Percentiles rank a stretch among this genome's conserved stretches.
These are phyloP conservation scores for Drosophila fungiperda DNA, from an alignment of 2,888 invertebrate species.

Conservation along the genomic window DNA sequence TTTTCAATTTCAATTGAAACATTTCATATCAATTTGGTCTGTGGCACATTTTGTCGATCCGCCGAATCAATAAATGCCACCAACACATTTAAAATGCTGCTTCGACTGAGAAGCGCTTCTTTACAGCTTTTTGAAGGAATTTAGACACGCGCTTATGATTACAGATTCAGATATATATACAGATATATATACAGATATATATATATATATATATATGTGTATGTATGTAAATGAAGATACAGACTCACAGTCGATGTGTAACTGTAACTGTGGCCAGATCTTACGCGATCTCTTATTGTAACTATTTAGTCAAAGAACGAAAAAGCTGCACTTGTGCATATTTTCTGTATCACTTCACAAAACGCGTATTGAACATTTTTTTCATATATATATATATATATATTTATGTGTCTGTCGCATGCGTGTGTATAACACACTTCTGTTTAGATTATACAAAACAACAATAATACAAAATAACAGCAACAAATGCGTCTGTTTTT, in stretches of 20 bases:
- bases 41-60: conserved; percentile 29
- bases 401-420: conserved; percentile 29
- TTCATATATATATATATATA: neutral
- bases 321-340: conserved; percentile 19
- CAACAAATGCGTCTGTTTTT: conserved; percentile 46
- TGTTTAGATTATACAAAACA: conserved; percentile 48
- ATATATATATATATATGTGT: neutral
- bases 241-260: conserved; percentile 41
- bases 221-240: neutral
- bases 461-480: conserved; percentile 22
- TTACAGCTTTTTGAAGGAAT: conserved; percentile 19
- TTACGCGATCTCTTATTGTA: neutral
- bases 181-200: neutral
- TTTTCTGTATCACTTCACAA: conserved; percentile 13
- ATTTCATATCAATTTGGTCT: conserved; percentile 64
- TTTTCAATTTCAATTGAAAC: conserved; percentile 62
- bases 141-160: conserved; percentile 69
- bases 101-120: conserved; percentile 6
- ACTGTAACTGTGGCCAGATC: conserved; percentile 16
- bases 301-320: conserved; percentile 3
- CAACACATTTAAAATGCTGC: conserved; percentile 50
- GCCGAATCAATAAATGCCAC: conserved; percentile 14
- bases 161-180: conserved; percentile 7
- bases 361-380: conserved; percentile 19
- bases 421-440: conserved; percentile 44